Percentiles rank a stretch among this genome's conserved stretches.
Conservation (phyloP, 2,113 vertebrate species). For the Noctilio leporinus region DNA sequence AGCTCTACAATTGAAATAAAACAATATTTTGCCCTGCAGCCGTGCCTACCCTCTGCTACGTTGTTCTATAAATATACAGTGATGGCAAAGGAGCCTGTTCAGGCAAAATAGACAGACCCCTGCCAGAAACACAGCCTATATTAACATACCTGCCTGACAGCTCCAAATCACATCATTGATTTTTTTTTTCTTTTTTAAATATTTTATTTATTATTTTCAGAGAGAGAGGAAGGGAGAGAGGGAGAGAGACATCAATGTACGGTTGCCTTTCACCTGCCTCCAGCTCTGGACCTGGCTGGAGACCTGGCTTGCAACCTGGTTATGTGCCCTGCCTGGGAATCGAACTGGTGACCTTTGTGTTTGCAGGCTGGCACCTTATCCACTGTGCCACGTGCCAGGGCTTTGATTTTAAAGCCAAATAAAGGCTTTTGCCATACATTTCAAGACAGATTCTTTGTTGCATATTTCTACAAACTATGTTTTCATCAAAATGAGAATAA, state of each 20-base stretch:
- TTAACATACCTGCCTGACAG: background rate
- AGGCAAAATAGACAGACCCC: background rate
- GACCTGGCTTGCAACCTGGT: too few species aligned
- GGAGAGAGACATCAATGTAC: too few species aligned
- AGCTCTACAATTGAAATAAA: background rate
- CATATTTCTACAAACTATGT: constrained; percentile 47
- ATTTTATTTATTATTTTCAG: too few species aligned
- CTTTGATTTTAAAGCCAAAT: constrained; percentile 33
- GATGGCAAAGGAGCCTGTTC: background rate
- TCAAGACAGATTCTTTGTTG: background rate
- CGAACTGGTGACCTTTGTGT: too few species aligned
- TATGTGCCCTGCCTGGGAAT: too few species aligned
- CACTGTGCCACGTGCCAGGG: too few species aligned
- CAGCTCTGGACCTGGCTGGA: too few species aligned
- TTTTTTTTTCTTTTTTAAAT: too few species aligned
- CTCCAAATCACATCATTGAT: background rate
- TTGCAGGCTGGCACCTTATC: too few species aligned
- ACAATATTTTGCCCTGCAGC: background rate
- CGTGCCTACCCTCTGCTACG: background rate
- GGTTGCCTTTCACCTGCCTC: too few species aligned
- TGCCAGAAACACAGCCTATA: background rate
- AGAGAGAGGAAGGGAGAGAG: too few species aligned
- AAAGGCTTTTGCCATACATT: background rate
- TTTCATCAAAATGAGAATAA: constrained; percentile 42
- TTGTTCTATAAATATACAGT: background rate